Percentiles rank a stretch among this genome's conserved stretches.
Evolutionary conservation across 2,797 vertebrate genomes (phyloP).

Genomic region (Pseudochirops cupreus): DNA sequence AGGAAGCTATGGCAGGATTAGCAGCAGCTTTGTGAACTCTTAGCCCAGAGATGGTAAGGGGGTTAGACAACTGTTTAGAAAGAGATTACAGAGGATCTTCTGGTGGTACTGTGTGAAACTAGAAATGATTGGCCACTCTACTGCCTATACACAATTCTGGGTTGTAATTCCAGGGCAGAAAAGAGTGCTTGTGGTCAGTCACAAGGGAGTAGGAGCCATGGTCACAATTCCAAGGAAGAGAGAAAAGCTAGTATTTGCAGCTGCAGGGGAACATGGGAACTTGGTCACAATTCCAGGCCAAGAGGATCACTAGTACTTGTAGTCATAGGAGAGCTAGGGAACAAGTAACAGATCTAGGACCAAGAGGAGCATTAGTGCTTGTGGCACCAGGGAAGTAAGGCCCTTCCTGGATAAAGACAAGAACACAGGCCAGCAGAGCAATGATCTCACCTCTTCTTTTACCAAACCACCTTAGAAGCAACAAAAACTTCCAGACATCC

Average conservation of each 20-base stretch:
- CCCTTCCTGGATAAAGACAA: background rate
- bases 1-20: background rate
- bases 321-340: too few species aligned
- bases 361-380: too few species aligned
- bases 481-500: background rate
- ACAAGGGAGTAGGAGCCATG: background rate
- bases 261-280: background rate
- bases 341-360: background rate
- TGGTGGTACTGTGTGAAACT: background rate
- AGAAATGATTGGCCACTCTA: background rate
- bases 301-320: too few species aligned
- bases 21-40: background rate
- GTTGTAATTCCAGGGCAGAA: background rate
- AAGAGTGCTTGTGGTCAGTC: background rate
- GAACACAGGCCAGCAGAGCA: too few species aligned
- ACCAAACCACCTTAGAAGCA: background rate
- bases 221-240: background rate
- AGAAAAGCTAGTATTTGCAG: background rate
- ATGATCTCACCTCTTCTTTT: background rate
- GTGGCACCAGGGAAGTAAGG: too few species aligned
- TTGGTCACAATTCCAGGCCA: background rate
- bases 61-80: background rate
- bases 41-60: background rate
- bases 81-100: background rate
- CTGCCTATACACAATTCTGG: background rate